Base-by-base conservation (phyloP, 2,888 invertebrate genomes). In the Parochlus steinenii region DNA sequence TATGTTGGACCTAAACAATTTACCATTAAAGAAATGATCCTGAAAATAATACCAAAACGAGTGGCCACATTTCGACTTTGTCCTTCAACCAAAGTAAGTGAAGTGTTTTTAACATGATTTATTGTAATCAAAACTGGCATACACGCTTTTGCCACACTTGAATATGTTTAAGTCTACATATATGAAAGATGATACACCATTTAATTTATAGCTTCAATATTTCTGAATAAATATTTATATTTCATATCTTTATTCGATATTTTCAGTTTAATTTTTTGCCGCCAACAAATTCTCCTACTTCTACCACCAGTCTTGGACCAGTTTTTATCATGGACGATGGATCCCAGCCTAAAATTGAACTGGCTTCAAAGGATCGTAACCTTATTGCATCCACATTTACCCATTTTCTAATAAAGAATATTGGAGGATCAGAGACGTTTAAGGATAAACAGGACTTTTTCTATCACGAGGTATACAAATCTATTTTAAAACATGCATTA, bases 351-450 rank as follows among this genome's bases (percentile, higher is more conserved):
- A 74, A 77, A 47, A 71, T 92, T 42, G 76, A 80, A 56, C 62
- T 92, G 46, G 72, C 76, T 39, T 79, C 85, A 3, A 73, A 77
- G 43, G 85, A 89, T 55, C 68, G 89, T 3, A 87, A 89, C 56
- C 79, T 90, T 32, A 80, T 92, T 44, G 89, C 87, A 4, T 90
- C 92, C 40, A 85, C 89, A 15, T 92, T 87, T 59, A 83, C 89
- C 2, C 78, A 85, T 52, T 85, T 90, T 54, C 68, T 92, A 43
- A 62, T 89, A 19, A 86, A 86, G 61, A 90, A 90, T 63, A 89
- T 89, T 55, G 92, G 90, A 33, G 92, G 92, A 3, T 90, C 89
- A 29, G 92, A 92, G 59, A 82, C 87, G 8, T 92, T 93, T 54
- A 86, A 87, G 65, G 74, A 74, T 53, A 76, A 76, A 48, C 74